Conservation (phyloP, 2,888 invertebrate genomes). For the Phrixothrix hirtus region DNA sequence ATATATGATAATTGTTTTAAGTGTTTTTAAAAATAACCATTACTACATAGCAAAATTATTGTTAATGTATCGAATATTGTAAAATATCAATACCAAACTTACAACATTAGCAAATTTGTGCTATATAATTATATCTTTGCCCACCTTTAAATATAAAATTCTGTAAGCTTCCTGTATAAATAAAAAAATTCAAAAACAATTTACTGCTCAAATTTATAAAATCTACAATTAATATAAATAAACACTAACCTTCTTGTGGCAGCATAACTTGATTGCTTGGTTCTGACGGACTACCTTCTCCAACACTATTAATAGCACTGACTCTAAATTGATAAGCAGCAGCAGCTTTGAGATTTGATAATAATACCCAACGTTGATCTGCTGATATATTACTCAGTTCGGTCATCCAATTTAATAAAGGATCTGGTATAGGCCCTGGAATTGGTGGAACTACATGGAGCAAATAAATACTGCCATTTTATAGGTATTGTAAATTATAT, state of each 20-base stretch:
- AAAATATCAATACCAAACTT: too few species aligned
- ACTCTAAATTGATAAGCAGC: slow-evolving; percentile 95
- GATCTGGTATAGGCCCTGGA: slow-evolving; percentile 83
- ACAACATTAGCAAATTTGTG: neutral
- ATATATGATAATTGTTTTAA: too few species aligned
- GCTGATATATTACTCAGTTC: slow-evolving; percentile 85
- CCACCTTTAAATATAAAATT: slow-evolving; percentile 55
- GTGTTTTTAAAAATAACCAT: too few species aligned
- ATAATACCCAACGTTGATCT: slow-evolving; percentile 74
- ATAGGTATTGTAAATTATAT: slow-evolving; percentile 4
- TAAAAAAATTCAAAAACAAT: slow-evolving; percentile 49
- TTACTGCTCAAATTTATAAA: slow-evolving; percentile 45
- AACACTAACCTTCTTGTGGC: slow-evolving; percentile 93
- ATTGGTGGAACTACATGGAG: slow-evolving; percentile 57
- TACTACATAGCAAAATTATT: too few species aligned
- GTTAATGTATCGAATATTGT: too few species aligned
- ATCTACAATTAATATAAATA: slow-evolving; percentile 1
- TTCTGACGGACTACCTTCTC: slow-evolving; percentile 89
- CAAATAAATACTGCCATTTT: slow-evolving; percentile 23
- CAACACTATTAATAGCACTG: slow-evolving; percentile 94
- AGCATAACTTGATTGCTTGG: slow-evolving; percentile 88
- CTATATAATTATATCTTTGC: too few species aligned
- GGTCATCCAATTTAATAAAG: slow-evolving; percentile 85
- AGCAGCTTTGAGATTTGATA: slow-evolving; percentile 89
- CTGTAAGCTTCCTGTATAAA: slow-evolving; percentile 53